Conservation (phyloP, 1,140 invertebrate genomes). For the Papilio aristodemus region DNA sequence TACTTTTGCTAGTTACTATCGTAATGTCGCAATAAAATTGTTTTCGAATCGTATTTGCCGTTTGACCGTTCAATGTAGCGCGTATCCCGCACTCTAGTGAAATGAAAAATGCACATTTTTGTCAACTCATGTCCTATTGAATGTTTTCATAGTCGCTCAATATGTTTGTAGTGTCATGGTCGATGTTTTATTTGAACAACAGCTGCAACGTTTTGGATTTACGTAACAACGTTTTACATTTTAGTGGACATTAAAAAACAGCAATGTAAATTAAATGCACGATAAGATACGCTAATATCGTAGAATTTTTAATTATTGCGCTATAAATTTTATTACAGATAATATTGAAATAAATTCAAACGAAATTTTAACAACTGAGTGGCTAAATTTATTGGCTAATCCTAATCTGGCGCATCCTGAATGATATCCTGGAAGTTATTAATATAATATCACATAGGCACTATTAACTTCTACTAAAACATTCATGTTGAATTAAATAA, state of each 20-base stretch:
- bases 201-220: neutral
- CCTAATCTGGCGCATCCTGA: too few relatives aligned
- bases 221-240: neutral
- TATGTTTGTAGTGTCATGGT: constrained; percentile 25
- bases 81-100: constrained; percentile 28
- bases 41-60: constrained; percentile 3
- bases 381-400: too few relatives aligned
- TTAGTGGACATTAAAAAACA: neutral
- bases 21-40: neutral
- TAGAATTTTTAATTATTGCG: constrained; percentile 14
- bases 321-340: neutral
- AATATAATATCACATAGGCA: too few relatives aligned
- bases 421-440: too few relatives aligned
- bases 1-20: neutral
- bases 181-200: neutral
- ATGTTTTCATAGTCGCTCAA: constrained; percentile 24
- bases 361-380: too few relatives aligned
- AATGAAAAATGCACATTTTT: constrained; percentile 29
- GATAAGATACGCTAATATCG: constrained; percentile 14
- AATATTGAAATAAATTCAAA: too few relatives aligned
- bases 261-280: constrained; percentile 11
- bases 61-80: constrained; percentile 25
- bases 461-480: too few relatives aligned
- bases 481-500: too few relatives aligned
- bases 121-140: neutral